Evolutionary conservation across 2,113 vertebrate species (phyloP).

Genomic region (Gobius niger): DNA sequence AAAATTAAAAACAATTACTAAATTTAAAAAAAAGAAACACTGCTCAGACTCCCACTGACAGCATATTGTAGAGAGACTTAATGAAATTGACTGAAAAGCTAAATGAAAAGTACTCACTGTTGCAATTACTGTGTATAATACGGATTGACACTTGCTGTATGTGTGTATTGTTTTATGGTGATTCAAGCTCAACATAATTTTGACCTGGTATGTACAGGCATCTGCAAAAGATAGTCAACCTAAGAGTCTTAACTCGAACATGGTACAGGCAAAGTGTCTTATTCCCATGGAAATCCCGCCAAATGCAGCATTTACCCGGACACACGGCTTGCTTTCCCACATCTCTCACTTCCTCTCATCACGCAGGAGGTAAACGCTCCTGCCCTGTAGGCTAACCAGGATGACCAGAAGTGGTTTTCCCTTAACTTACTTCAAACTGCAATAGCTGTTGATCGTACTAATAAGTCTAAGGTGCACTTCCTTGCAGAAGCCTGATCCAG

Average conservation of each 20-base stretch:
- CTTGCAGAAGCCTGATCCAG: conserved; percentile 1
- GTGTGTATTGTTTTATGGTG: conserved; percentile 18
- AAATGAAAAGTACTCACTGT: conserved; percentile 62
- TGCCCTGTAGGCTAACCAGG: conserved; percentile 16
- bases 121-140: conserved; percentile 54
- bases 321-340: conserved; percentile 38
- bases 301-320: conserved; percentile 45
- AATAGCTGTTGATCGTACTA: not conserved
- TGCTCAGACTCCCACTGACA: conserved; percentile 51
- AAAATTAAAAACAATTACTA: not conserved
- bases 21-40: not conserved
- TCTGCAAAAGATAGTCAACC: too few relatives aligned
- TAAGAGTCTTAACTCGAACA: conserved; percentile 74
- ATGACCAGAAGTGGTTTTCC: conserved; percentile 12
- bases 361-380: conserved; percentile 14
- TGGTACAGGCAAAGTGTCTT: conserved; percentile 65
- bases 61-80: conserved; percentile 54
- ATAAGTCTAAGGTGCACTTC: not conserved
- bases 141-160: conserved; percentile 51
- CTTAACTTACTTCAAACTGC: conserved; percentile 6
- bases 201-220: too few relatives aligned
- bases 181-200: not conserved
- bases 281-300: conserved; percentile 68
- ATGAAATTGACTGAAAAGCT: too few relatives aligned
- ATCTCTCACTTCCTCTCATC: conserved; percentile 48